Evolutionary conservation across 2,113 vertebrate species (phyloP).

Genomic region (Cyprinodon brontotheroides): DNA sequence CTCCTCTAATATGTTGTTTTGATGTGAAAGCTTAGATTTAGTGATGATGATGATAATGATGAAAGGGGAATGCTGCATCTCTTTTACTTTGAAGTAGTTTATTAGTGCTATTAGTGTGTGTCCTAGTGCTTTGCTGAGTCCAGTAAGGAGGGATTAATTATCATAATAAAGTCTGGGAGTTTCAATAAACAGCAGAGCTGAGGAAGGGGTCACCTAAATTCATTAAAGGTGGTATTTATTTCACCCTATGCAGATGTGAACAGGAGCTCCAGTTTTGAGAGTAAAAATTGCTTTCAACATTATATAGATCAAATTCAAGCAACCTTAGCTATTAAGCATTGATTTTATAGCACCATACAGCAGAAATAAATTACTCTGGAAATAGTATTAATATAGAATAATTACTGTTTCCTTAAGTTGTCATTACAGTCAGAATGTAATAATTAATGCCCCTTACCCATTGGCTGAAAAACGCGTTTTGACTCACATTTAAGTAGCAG

Average conservation of each 20-base stretch:
- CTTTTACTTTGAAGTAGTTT: slow-evolving; percentile 35
- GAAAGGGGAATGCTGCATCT: slow-evolving; percentile 13
- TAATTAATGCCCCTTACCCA: too few relatives aligned
- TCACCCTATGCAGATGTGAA: background rate
- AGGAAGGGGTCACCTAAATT: background rate
- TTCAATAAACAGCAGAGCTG: background rate
- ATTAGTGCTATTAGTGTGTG: slow-evolving; percentile 7
- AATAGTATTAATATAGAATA: too few relatives aligned
- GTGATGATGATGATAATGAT: slow-evolving; percentile 21
- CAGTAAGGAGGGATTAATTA: background rate
- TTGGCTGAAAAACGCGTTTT: too few relatives aligned
- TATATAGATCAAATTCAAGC: background rate
- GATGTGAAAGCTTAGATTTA: slow-evolving; percentile 21
- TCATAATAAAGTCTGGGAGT: background rate
- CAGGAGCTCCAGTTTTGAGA: background rate
- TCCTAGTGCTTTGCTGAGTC: background rate
- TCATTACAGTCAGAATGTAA: too few relatives aligned
- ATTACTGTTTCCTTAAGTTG: too few relatives aligned
- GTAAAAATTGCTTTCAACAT: background rate
- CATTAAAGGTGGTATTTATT: background rate
- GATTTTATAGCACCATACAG: background rate
- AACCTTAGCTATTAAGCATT: background rate
- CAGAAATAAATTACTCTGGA: too few relatives aligned
- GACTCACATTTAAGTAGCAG: too few relatives aligned
- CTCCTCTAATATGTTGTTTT: slow-evolving; percentile 11